Conservation (phyloP, 2,888 invertebrate genomes). For the Lithophane semibrunnea region DNA sequence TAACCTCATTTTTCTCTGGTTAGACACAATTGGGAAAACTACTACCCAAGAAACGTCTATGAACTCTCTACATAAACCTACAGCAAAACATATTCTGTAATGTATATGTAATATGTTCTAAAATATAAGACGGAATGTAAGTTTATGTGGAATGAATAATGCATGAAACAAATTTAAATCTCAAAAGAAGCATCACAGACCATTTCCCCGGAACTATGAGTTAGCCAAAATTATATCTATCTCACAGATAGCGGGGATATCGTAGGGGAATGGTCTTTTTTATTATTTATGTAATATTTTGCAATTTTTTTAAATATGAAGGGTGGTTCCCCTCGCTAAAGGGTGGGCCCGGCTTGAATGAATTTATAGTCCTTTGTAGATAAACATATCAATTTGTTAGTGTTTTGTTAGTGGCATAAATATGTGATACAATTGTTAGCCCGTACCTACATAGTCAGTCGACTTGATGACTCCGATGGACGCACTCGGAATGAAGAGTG, state of each 20-base stretch:
- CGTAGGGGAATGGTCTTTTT: constrained; percentile 78
- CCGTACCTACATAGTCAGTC: constrained; percentile 78
- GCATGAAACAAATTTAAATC: constrained; percentile 81
- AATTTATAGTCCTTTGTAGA: constrained; percentile 89
- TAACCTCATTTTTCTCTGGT: background rate
- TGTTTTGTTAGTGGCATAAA: constrained; percentile 87
- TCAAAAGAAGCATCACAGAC: constrained; percentile 83
- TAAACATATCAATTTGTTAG: constrained; percentile 91
- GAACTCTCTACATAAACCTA: too few relatives aligned
- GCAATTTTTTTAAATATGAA: constrained; percentile 88
- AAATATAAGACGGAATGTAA: constrained; percentile 51
- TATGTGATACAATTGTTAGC: constrained; percentile 87
- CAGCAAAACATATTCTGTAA: background rate
- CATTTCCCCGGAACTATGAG: constrained; percentile 88
- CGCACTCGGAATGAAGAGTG: constrained; percentile 79
- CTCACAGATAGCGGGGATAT: constrained; percentile 73
- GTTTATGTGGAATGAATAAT: constrained; percentile 79
- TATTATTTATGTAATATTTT: constrained; percentile 90
- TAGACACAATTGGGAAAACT: background rate
- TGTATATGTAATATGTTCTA: background rate
- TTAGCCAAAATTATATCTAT: constrained; percentile 85
- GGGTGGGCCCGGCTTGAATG: constrained; percentile 87
- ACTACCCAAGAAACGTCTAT: background rate
- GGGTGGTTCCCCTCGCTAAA: constrained; percentile 89
- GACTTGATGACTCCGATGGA: constrained; percentile 80